Evolutionary conservation across 1,140 invertebrate species (phyloP).

Genomic region (Amphibalanus amphitrite): DNA sequence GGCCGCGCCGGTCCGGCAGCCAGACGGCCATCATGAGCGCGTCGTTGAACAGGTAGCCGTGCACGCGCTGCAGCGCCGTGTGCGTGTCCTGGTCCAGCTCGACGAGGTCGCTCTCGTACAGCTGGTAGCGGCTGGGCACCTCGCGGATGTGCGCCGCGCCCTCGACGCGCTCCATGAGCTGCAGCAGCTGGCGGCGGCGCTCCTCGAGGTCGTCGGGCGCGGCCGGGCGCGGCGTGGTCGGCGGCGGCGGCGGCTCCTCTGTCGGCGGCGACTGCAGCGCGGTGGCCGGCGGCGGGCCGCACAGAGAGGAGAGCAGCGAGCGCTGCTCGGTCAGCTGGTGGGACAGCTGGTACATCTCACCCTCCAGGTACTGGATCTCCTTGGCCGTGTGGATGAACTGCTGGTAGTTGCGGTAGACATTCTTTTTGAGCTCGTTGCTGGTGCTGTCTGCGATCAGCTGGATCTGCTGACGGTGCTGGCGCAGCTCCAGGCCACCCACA

Average conservation of each 20-base stretch:
- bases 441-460: constrained; percentile 74
- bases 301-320: constrained; percentile 57
- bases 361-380: constrained; percentile 86
- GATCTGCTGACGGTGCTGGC: constrained; percentile 62
- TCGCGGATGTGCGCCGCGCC: constrained; percentile 35
- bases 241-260: constrained; percentile 32
- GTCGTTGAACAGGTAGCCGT: constrained; percentile 83
- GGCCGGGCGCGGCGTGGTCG: constrained; percentile 29
- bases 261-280: constrained; percentile 8
- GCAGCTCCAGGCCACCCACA: constrained; percentile 63
- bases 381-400: constrained; percentile 96
- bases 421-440: constrained; percentile 74
- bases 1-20: constrained; percentile 51
- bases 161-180: constrained; percentile 13
- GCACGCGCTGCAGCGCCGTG: constrained; percentile 63
- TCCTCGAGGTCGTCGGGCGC: constrained; percentile 24
- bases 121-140: constrained; percentile 49
- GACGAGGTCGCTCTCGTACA: constrained; percentile 76
- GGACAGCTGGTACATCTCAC: constrained; percentile 96
- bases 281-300: not conserved
- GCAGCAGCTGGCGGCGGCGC: constrained; percentile 8
- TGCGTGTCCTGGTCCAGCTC: constrained; percentile 78
- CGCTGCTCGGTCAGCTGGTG: constrained; percentile 90
- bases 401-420: constrained; percentile 95
- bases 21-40: constrained; percentile 54